A percentile compares a stretch with the other conserved stretches of the same genome.
Evolutionary conservation across 2,888 invertebrate species (phyloP).

Genomic region (Balanococcus diminutus): DNA sequence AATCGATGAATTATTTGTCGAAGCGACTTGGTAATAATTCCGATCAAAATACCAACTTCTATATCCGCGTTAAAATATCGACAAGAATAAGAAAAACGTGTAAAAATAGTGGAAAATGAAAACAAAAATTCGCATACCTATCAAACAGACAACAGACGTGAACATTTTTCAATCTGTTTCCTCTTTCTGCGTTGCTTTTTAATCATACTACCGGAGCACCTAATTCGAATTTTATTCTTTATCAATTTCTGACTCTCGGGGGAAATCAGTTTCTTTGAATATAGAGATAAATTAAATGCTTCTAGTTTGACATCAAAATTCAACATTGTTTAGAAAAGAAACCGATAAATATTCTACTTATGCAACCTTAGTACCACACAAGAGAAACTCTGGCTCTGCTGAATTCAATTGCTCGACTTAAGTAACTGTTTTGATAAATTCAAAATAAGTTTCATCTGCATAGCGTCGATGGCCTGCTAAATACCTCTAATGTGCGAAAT

Average conservation of each 20-base stretch:
- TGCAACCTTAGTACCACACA: no score
- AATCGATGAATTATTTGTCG: constrained; percentile 27
- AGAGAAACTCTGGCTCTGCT: no score
- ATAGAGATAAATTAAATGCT: constrained; percentile 22
- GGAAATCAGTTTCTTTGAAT: constrained; percentile 40
- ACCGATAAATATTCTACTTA: neutral
- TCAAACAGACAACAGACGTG: constrained; percentile 35
- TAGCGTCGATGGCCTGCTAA: no score
- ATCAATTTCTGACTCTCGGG: constrained; percentile 25
- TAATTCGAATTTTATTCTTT: constrained; percentile 43
- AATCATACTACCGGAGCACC: constrained; percentile 1
- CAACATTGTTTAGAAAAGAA: no score
- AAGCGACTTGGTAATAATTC: constrained; percentile 22
- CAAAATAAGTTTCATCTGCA: no score
- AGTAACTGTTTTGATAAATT: no score
- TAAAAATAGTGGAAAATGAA: constrained; percentile 37
- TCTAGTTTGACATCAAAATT: constrained; percentile 36
- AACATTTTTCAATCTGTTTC: constrained; percentile 37
- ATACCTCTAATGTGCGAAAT: no score
- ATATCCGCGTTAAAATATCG: neutral
- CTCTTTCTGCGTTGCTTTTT: constrained; percentile 15
- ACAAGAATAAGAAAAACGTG: neutral
- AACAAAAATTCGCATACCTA: constrained; percentile 30
- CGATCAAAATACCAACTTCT: constrained; percentile 10
- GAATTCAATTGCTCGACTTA: no score